Percentiles rank a stretch among this genome's conserved stretches.
Conservation (phyloP, 2,888 invertebrate genomes). For the Empis livida region DNA sequence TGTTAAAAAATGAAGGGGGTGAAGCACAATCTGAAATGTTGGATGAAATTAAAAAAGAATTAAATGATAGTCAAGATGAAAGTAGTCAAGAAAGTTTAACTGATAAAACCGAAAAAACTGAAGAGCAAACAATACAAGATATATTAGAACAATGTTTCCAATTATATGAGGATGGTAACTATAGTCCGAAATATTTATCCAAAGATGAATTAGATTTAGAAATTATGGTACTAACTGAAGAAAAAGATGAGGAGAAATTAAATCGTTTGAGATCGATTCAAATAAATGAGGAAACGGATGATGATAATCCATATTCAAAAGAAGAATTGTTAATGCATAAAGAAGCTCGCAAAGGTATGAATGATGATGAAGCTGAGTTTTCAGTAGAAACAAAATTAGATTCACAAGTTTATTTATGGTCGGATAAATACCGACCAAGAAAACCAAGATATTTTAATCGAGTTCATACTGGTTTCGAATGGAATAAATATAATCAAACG, state of each 20-base stretch:
- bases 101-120: background rate
- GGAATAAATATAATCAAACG: conserved; percentile 99
- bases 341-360: conserved; percentile 75
- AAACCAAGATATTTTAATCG: conserved; percentile 97
- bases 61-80: conserved; percentile 8
- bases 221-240: conserved; percentile 60
- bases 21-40: conserved; percentile 23
- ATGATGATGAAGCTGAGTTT: conserved; percentile 78
- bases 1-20: conserved; percentile 77
- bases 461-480: conserved; percentile 95
- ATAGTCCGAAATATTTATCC: conserved; percentile 63
- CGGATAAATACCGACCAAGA: conserved; percentile 93
- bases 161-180: conserved; percentile 68
- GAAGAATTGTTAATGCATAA: conserved; percentile 56
- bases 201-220: conserved; percentile 40
- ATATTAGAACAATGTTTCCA: conserved; percentile 39
- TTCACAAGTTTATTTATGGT: conserved; percentile 70
- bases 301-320: conserved; percentile 42
- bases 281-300: conserved; percentile 40
- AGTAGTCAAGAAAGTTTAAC: background rate
- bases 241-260: conserved; percentile 62
- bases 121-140: conserved; percentile 9
- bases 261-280: conserved; percentile 58
- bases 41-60: conserved; percentile 16
- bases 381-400: conserved; percentile 80